These are phyloP conservation scores for Branchinecta lynchi DNA, from an alignment of 1,140 invertebrate genomes.

Conservation along the genomic window DNA sequence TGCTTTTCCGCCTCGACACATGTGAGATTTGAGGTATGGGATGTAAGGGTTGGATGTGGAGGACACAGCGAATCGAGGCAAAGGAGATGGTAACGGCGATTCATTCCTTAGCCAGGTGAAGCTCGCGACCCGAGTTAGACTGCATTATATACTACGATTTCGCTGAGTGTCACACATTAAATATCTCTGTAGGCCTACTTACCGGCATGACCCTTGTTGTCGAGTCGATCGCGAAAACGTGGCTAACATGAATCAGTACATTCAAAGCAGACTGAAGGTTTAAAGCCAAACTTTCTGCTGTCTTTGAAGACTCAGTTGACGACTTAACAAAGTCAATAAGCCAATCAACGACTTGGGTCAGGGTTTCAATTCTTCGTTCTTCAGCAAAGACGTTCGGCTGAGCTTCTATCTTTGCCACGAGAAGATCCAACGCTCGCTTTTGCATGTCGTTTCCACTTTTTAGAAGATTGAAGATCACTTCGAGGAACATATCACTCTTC, in stretches of 20 bases:
- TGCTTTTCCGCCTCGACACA: too few relatives aligned
- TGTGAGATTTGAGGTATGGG: too few relatives aligned
- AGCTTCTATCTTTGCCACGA: conserved; percentile 58
- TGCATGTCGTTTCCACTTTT: conserved; percentile 47
- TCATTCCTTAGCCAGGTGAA: too few relatives aligned
- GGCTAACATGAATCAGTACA: background rate
- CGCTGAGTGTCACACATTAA: too few relatives aligned
- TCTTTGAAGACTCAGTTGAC: background rate
- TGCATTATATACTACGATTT: too few relatives aligned
- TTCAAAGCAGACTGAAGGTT: background rate
- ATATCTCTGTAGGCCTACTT: background rate
- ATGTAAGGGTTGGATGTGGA: too few relatives aligned
- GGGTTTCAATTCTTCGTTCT: conserved; percentile 16
- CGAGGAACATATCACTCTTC: conserved; percentile 55
- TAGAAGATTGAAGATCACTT: conserved; percentile 38
- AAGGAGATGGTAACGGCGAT: too few relatives aligned
- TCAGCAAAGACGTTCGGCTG: conserved; percentile 41
- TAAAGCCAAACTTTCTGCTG: background rate
- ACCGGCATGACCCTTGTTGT: background rate
- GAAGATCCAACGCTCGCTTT: conserved; percentile 61
- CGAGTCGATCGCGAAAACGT: background rate
- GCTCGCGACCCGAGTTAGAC: too few relatives aligned
- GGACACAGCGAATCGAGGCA: too few relatives aligned
- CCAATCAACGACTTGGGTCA: background rate
- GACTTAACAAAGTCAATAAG: background rate